Evolutionary conservation across 2,113 vertebrate species (phyloP).

Genomic region (Prochilodus magdalenae): DNA sequence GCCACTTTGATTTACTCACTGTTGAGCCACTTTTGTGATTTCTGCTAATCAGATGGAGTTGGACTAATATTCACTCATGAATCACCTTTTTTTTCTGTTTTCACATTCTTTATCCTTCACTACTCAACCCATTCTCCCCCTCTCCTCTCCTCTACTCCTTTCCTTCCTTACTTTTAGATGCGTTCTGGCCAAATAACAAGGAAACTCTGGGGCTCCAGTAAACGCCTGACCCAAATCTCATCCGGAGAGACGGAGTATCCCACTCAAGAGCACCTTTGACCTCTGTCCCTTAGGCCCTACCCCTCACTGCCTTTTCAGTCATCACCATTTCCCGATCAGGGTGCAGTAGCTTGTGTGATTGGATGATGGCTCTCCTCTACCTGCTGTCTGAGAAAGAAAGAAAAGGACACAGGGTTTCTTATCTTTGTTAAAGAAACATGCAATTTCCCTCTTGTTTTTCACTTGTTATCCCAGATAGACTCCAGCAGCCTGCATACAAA

Average conservation of each 20-base stretch:
- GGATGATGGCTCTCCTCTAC: conserved; percentile 26
- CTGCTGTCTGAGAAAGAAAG: not conserved
- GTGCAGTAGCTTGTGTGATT: conserved; percentile 27
- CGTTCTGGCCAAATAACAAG: conserved; percentile 93
- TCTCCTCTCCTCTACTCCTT: conserved; percentile 60
- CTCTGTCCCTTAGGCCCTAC: conserved; percentile 75
- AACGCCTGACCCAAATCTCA: conserved; percentile 92
- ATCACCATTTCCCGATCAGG: conserved; percentile 55
- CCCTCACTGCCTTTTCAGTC: conserved; percentile 69
- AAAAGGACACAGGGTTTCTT: not conserved
- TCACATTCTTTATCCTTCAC: not conserved
- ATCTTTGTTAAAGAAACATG: not conserved
- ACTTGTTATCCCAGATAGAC: not conserved
- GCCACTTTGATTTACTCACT: not conserved
- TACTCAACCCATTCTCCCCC: conserved; percentile 52
- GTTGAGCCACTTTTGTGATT: not conserved
- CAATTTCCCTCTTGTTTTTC: too few relatives aligned
- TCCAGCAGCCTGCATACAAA: not conserved
- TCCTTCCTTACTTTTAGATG: conserved; percentile 81
- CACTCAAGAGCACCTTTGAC: conserved; percentile 85
- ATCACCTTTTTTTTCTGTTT: conserved; percentile 54
- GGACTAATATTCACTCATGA: conserved; percentile 66
- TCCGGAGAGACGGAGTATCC: conserved; percentile 95
- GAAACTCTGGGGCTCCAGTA: conserved; percentile 98
- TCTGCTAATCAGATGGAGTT: conserved; percentile 18